Conservation (phyloP, 2,113 vertebrate genomes). For the Crotalus helleri region DNA sequence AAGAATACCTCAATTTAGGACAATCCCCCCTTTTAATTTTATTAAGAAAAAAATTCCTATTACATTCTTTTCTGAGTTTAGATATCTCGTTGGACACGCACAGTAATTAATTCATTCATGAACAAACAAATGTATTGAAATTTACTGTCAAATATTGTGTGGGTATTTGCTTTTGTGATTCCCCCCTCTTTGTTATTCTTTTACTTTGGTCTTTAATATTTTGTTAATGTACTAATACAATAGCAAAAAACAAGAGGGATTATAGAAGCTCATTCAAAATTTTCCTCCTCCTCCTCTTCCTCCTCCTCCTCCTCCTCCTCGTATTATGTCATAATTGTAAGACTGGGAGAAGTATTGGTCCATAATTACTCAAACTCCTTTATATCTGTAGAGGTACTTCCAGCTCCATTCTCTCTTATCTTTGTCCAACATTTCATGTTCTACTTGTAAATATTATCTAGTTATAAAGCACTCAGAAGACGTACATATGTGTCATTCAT, state of each 20-base stretch:
- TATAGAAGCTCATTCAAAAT: background rate
- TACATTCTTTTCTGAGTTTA: background rate
- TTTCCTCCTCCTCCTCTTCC: fast-evolving
- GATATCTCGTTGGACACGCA: background rate
- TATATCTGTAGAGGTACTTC: background rate
- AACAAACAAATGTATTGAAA: background rate
- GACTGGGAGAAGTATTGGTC: background rate
- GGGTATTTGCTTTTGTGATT: background rate
- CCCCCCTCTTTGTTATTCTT: background rate
- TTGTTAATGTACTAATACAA: background rate
- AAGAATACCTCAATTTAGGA: background rate
- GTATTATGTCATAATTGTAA: background rate
- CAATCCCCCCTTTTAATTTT: background rate
- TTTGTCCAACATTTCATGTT: background rate
- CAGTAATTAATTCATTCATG: background rate
- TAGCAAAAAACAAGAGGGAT: background rate
- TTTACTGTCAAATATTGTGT: background rate
- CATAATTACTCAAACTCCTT: background rate
- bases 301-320: background rate
- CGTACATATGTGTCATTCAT: background rate
- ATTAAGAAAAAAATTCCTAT: background rate
- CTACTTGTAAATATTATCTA: background rate
- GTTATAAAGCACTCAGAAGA: background rate
- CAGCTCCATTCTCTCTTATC: background rate
- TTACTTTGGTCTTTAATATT: background rate